Base-by-base conservation (phyloP, 1,140 invertebrate genomes). In the Pogonomyrmex californicus region DNA sequence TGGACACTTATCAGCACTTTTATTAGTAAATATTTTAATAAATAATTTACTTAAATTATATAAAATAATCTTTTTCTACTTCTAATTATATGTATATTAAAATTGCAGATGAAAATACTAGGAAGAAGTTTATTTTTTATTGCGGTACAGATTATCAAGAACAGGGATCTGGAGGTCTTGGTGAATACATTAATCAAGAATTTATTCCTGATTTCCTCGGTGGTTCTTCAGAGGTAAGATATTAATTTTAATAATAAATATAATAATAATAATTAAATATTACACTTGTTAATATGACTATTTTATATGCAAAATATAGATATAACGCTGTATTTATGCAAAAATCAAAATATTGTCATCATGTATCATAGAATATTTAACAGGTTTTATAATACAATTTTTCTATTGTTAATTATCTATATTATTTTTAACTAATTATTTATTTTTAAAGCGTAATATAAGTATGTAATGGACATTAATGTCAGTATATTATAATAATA, bases 1-100 rank as follows among this genome's bases (percentile, higher is more conserved):
- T 99, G 99, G 99, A 99, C 99, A 0, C 96, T 99, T 65, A 98
- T 99, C 75, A 98, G 98, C 92, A 98, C 98, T n/a, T 99, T 99
- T 94, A 99, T 99, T 91, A 96, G 97, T 97, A 94, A 96, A 95
- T 47, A 76, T 83, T n/a, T 47, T 33, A 70, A 38, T n/a, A 75
- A 41, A 60, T 83, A 81, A 85, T 51, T 85, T 83, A 36, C 23
- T 41, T 75, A 63, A 38, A 62, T 36, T 10, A n/a, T 86, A 47
- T 36, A 47, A 49, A 30, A 9, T 75, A 41, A 71, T 7, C n/a
- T 33, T 88, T 75, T 94, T 93, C 30, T 89, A 14, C 70, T 94
- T 93, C 30, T 89, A 14, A 65, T 68, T 2, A 78, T 78, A 0
- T 54, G 38, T 38, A 30, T 83, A 63, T 81, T 30, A 54, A 68